Percentiles rank a stretch among this genome's conserved stretches.
These are phyloP conservation scores for Rhinichthys klamathensis DNA, from an alignment of 2,113 vertebrate genomes.

Conservation along the genomic window DNA sequence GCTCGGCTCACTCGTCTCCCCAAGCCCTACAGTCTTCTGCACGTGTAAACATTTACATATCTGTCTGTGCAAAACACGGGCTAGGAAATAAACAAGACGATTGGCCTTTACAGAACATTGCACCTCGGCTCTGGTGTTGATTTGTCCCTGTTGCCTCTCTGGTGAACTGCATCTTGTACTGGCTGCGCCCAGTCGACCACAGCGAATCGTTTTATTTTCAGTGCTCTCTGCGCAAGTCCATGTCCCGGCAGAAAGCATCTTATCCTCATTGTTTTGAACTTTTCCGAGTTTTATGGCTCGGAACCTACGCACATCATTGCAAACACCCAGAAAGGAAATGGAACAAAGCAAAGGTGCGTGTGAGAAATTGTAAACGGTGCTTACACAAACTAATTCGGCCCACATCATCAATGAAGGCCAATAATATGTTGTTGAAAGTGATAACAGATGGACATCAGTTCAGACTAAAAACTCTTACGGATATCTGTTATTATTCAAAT, in stretches of 20 bases:
- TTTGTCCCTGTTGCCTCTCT: conserved; percentile 24
- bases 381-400: conserved; percentile 23
- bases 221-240: background rate
- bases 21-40: conserved; percentile 22
- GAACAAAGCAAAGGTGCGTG: conserved; percentile 54
- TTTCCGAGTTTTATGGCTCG: conserved; percentile 11
- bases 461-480: conserved; percentile 38
- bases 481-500: conserved; percentile 43
- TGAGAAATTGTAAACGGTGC: conserved; percentile 52
- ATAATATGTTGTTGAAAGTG: conserved; percentile 48
- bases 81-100: conserved; percentile 58
- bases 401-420: conserved; percentile 35
- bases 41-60: conserved; percentile 65
- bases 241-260: background rate
- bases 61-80: conserved; percentile 56
- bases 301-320: conserved; percentile 36
- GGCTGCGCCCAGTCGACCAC: conserved; percentile 31
- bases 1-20: conserved; percentile 6
- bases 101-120: conserved; percentile 54
- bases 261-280: conserved; percentile 2
- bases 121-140: conserved; percentile 31
- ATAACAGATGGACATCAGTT: conserved; percentile 46
- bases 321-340: conserved; percentile 35
- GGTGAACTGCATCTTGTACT: conserved; percentile 37
- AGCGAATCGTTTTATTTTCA: conserved; percentile 17